These are phyloP conservation scores for Leucophenga maculata DNA, from an alignment of 2,888 invertebrate genomes.

Conservation along the genomic window DNA sequence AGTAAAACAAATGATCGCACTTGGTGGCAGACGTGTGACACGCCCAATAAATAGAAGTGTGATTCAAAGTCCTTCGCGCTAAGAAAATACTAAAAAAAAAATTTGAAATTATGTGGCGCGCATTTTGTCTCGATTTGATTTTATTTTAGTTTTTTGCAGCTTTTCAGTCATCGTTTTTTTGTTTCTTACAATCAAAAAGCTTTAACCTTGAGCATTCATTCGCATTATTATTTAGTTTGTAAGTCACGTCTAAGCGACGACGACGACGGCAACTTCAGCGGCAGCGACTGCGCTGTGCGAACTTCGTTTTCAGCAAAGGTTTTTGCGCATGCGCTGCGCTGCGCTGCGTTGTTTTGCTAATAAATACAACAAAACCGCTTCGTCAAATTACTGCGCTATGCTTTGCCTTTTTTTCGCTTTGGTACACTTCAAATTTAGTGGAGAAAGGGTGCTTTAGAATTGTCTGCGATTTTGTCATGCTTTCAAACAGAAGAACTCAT, in stretches of 20 bases:
- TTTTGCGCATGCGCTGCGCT: slow-evolving; percentile 13
- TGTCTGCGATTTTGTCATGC: background rate
- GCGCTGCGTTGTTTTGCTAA: background rate
- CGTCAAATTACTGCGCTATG: too few species aligned
- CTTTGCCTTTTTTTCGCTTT: too few species aligned
- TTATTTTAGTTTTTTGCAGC: too few species aligned
- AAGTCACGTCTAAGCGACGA: slow-evolving; percentile 69
- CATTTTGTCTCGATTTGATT: slow-evolving; percentile 3
- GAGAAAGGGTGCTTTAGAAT: too few species aligned
- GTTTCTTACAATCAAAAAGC: slow-evolving; percentile 58
- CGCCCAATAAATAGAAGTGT: slow-evolving; percentile 4
- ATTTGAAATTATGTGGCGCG: background rate
- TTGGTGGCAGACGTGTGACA: slow-evolving; percentile 5
- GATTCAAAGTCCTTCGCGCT: background rate
- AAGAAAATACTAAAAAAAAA: slow-evolving; percentile 31
- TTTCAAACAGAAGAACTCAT: too few species aligned
- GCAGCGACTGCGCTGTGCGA: slow-evolving; percentile 39
- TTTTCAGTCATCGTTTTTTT: slow-evolving; percentile 29
- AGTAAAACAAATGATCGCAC: slow-evolving; percentile 10
- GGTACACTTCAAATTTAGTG: too few species aligned
- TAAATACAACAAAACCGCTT: too few species aligned
- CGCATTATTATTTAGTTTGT: slow-evolving; percentile 68
- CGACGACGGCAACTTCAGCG: slow-evolving; percentile 32
- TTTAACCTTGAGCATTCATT: slow-evolving; percentile 65
- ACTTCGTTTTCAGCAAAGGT: slow-evolving; percentile 19